A percentile compares a stretch with the other conserved stretches of the same genome.
phyloP scores from a whole-genome alignment of 2,888 invertebrate genomes.

The Epistrophella euchroma region DNA sequence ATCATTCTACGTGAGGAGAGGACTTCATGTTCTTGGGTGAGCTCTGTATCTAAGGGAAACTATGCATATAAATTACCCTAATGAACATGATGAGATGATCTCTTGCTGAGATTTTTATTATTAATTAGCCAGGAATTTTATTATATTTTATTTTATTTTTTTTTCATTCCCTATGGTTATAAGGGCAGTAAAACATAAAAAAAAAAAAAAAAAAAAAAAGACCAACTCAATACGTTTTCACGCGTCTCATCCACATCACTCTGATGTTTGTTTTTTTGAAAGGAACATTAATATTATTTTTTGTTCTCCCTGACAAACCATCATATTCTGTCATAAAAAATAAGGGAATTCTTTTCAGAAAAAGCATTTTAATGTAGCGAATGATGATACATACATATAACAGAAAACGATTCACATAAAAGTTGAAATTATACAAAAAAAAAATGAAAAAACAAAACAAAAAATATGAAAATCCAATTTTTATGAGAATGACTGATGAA shows the following conservation, averaged over 20 bases:
- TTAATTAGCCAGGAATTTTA: slow-evolving; percentile 68
- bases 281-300: slow-evolving; percentile 35
- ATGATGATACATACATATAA: slow-evolving; percentile 39
- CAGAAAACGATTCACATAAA: slow-evolving; percentile 21
- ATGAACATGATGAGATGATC: slow-evolving; percentile 75
- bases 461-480: slow-evolving; percentile 31
- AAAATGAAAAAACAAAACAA: slow-evolving; percentile 2
- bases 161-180: background rate
- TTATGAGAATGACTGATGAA: slow-evolving; percentile 62
- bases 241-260: slow-evolving; percentile 5
- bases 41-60: slow-evolving; percentile 59
- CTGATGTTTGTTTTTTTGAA: slow-evolving; percentile 5
- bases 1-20: slow-evolving; percentile 17
- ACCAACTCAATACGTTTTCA: slow-evolving; percentile 32
- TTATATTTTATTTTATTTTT: slow-evolving; percentile 12
- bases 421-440: slow-evolving; percentile 24
- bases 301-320: slow-evolving; percentile 11
- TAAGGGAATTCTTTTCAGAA: slow-evolving; percentile 11
- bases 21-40: slow-evolving; percentile 9
- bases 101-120: slow-evolving; percentile 75
- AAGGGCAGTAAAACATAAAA: background rate
- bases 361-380: slow-evolving; percentile 29
- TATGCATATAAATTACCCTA: slow-evolving; percentile 70
- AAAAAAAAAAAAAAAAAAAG: slow-evolving; percentile 5
- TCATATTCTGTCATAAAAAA: slow-evolving; percentile 31